Evolutionary conservation across 2,888 invertebrate species (phyloP).

Genomic region (Hedychridium roseum): DNA sequence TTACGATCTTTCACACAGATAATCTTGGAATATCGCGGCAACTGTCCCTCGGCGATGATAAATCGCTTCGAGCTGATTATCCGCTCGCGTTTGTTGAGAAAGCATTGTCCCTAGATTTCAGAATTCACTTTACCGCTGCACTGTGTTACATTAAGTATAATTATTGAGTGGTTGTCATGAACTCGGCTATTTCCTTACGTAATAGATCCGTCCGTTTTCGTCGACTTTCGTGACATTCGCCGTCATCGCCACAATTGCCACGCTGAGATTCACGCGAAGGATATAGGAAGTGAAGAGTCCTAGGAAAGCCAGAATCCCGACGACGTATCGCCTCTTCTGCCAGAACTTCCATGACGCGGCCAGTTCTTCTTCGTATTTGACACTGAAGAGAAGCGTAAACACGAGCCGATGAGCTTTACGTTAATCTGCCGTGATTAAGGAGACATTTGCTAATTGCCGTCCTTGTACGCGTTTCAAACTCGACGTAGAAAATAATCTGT

Average conservation of each 20-base stretch:
- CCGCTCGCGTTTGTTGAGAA: too few species aligned
- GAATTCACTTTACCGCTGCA: too few species aligned
- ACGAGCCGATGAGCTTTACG: too few species aligned
- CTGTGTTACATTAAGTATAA: too few species aligned
- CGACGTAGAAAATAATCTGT: not conserved
- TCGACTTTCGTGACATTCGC: conserved; percentile 71
- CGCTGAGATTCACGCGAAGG: conserved; percentile 86
- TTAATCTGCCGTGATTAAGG: too few species aligned
- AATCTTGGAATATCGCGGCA: too few species aligned
- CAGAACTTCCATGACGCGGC: conserved; percentile 74
- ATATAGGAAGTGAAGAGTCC: conserved; percentile 88
- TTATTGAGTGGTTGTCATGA: too few species aligned
- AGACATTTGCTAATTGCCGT: not conserved
- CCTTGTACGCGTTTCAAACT: not conserved
- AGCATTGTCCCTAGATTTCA: too few species aligned
- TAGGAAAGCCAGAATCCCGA: conserved; percentile 80
- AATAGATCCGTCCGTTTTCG: conserved; percentile 71
- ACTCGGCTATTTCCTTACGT: conserved; percentile 66
- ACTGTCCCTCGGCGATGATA: too few species aligned
- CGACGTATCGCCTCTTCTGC: conserved; percentile 77
- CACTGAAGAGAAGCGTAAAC: too few species aligned
- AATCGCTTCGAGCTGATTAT: too few species aligned
- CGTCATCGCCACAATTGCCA: conserved; percentile 94
- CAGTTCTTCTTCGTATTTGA: conserved; percentile 41
- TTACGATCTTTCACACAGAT: too few species aligned